These are phyloP conservation scores for Zingel zingel DNA, from an alignment of 2,113 vertebrate species.

Conservation along the genomic window DNA sequence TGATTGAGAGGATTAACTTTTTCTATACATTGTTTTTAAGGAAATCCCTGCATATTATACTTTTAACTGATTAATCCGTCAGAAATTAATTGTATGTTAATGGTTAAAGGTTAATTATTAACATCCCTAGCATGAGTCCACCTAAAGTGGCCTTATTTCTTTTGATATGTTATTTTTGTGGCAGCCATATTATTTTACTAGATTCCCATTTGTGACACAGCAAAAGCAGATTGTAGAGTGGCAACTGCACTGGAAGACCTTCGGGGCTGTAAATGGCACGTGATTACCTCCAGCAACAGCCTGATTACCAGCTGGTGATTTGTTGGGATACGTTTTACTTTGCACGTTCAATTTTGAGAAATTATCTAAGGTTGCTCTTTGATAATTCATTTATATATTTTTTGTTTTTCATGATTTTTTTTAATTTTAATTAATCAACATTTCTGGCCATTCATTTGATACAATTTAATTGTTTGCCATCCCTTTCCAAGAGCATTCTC, in stretches of 20 bases:
- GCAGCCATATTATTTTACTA: not conserved
- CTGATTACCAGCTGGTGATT: constrained; percentile 34
- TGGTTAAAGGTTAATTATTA: no score
- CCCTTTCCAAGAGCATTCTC: not conserved
- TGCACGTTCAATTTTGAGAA: not conserved
- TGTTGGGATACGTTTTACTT: not conserved
- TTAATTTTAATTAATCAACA: not conserved
- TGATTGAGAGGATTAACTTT: not conserved
- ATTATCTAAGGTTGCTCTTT: not conserved
- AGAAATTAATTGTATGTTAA: no score
- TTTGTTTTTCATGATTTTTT: not conserved
- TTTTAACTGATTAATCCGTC: no score
- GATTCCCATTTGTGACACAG: not conserved
- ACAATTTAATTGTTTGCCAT: not conserved
- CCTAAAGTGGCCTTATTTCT: constrained; percentile 20
- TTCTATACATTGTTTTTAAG: no score
- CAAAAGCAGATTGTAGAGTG: not conserved
- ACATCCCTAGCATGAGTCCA: not conserved
- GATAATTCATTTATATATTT: not conserved
- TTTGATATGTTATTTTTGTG: constrained; percentile 5
- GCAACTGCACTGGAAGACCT: not conserved
- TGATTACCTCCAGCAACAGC: constrained; percentile 36
- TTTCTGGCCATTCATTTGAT: not conserved
- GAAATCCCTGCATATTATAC: no score
- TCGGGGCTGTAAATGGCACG: not conserved